Evolutionary conservation across 2,797 vertebrate species (phyloP).

Genomic region (Limnodromus scolopaceus): DNA sequence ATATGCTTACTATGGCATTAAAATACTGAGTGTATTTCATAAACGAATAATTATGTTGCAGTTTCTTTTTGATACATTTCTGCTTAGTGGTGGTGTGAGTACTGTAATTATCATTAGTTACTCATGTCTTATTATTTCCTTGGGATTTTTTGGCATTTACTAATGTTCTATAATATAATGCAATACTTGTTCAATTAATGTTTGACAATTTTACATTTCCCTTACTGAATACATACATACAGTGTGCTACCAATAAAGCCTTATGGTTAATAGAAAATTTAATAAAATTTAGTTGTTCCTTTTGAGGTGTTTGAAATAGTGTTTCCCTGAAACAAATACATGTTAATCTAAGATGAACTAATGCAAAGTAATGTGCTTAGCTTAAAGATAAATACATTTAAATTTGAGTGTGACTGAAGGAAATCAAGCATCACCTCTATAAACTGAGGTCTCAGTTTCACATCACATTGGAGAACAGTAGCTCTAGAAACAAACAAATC

Average conservation of each 20-base stretch:
- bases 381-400: neutral
- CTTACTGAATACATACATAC: neutral
- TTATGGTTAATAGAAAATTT: neutral
- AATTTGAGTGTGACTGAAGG: neutral
- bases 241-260: neutral
- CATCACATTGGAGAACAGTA: neutral
- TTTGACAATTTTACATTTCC: neutral
- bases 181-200: neutral
- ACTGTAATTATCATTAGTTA: slow-evolving; percentile 14
- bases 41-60: neutral
- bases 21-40: neutral
- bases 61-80: neutral
- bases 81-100: neutral
- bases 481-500: neutral
- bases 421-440: neutral
- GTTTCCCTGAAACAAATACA: neutral
- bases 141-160: neutral
- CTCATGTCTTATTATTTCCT: neutral
- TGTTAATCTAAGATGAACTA: neutral
- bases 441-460: neutral
- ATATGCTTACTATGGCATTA: neutral
- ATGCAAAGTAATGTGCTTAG: neutral
- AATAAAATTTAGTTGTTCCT: neutral
- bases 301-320: neutral
- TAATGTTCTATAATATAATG: neutral